Evolutionary conservation across 2,797 vertebrate genomes (phyloP).

Genomic region (Ibycter americanus): DNA sequence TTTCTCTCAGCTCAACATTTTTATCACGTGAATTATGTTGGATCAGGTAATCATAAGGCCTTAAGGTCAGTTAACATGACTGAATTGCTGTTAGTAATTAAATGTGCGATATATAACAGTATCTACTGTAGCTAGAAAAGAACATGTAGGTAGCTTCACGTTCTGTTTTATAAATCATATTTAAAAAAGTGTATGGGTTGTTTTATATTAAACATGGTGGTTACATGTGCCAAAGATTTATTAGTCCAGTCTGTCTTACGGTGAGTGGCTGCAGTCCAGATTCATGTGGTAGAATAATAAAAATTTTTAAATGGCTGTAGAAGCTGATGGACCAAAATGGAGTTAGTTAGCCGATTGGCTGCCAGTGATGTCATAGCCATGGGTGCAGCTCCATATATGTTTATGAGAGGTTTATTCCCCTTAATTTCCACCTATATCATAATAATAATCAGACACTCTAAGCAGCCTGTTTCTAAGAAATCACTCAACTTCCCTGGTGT

Average conservation of each 20-base stretch:
- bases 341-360: constrained; percentile 34
- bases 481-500: background rate
- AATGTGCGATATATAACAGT: constrained; percentile 39
- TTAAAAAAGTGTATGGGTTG: constrained; percentile 43
- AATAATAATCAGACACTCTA: constrained; percentile 1
- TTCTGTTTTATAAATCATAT: constrained; percentile 67
- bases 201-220: constrained; percentile 66
- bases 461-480: background rate
- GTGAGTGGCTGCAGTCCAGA: constrained; percentile 63
- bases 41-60: constrained; percentile 47
- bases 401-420: constrained; percentile 43
- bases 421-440: constrained; percentile 22
- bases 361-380: constrained; percentile 38
- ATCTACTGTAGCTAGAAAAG: constrained; percentile 30
- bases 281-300: constrained; percentile 70
- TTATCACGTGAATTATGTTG: constrained; percentile 47
- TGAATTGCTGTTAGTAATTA: constrained; percentile 53
- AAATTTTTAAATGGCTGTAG: constrained; percentile 44
- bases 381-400: constrained; percentile 18
- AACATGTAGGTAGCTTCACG: constrained; percentile 38
- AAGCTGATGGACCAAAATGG: constrained; percentile 53
- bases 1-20: constrained; percentile 28
- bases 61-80: constrained; percentile 49
- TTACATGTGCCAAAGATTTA: constrained; percentile 80
- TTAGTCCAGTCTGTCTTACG: constrained; percentile 54